phyloP scores from a whole-genome alignment of 2,113 vertebrate species.

The Pelmatolapia mariae region DNA sequence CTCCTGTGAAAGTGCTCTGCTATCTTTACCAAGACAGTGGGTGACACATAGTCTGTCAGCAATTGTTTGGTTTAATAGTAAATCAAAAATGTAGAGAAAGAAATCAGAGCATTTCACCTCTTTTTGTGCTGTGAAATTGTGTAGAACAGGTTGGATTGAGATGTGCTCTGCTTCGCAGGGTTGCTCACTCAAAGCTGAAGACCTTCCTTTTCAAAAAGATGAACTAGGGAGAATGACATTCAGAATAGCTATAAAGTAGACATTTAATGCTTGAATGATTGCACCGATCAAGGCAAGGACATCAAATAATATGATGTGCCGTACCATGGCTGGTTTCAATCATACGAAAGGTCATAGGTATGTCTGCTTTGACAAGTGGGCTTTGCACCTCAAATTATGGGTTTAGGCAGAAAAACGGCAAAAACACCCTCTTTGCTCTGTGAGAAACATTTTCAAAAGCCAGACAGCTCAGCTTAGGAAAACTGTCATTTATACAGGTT shows the following conservation, averaged over 20 bases:
- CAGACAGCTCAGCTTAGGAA: background rate
- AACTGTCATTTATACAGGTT: background rate
- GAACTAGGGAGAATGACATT: conserved; percentile 21
- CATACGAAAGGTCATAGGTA: conserved; percentile 33
- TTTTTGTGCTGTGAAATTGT: background rate
- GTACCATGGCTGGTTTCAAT: conserved; percentile 22
- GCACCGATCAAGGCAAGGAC: conserved; percentile 6
- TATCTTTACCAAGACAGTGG: background rate
- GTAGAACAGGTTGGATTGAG: background rate
- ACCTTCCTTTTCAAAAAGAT: conserved; percentile 7
- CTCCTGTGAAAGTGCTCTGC: background rate
- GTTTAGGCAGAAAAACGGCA: background rate
- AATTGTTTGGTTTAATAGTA: background rate
- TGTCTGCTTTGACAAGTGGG: conserved; percentile 11
- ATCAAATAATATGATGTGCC: conserved; percentile 25
- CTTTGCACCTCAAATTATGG: conserved; percentile 1
- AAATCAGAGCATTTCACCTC: background rate
- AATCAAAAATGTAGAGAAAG: background rate
- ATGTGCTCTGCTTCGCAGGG: background rate
- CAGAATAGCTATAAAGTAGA: conserved; percentile 13
- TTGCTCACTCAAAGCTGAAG: background rate
- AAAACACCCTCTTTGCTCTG: background rate
- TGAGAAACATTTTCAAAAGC: background rate
- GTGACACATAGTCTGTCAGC: background rate
- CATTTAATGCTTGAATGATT: conserved; percentile 36